Percentiles rank a stretch among this genome's conserved stretches.
Evolutionary conservation across 2,888 invertebrate species (phyloP).

Genomic region (Escarpia spicata): DNA sequence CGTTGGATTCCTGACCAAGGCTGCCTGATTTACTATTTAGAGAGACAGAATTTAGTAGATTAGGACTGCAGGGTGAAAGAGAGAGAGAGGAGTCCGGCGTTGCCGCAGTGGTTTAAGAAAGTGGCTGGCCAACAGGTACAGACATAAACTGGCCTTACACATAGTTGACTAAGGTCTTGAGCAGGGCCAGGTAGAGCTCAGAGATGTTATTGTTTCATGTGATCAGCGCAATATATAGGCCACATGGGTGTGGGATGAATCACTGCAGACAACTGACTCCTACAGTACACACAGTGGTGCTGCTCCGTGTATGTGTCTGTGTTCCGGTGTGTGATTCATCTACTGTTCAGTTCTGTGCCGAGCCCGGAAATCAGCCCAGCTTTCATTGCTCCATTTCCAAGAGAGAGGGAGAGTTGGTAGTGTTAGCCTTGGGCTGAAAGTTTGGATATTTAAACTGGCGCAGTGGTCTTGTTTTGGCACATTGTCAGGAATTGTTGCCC

Average conservation of each 20-base stretch:
- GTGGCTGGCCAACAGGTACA: background rate
- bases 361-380: background rate
- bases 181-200: background rate
- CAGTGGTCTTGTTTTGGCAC: no score
- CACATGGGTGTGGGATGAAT: background rate
- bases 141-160: background rate
- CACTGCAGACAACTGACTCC: background rate
- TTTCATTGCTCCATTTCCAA: conserved; percentile 13
- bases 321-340: conserved; percentile 12
- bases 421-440: background rate
- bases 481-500: no score
- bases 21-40: background rate
- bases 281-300: background rate
- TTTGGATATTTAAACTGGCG: no score
- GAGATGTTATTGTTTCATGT: background rate
- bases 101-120: background rate
- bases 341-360: background rate
- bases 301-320: background rate
- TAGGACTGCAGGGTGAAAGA: background rate
- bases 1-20: background rate
- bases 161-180: background rate
- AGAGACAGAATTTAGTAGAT: no score
- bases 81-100: background rate
- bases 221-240: background rate
- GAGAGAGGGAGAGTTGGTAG: background rate